phyloP scores from a whole-genome alignment of 2,797 vertebrate genomes.

The Lates japonicus region DNA sequence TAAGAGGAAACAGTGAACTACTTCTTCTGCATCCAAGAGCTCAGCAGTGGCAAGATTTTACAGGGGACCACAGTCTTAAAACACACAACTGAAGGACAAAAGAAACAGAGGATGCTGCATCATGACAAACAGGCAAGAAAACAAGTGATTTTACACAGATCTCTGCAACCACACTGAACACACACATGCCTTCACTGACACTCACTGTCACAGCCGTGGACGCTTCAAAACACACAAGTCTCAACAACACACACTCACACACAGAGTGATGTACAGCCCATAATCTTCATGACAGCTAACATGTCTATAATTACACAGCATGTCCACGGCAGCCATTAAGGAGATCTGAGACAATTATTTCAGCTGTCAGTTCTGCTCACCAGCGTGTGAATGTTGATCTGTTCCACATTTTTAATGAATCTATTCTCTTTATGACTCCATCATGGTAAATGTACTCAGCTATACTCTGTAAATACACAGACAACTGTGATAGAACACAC shows the following conservation, averaged over 20 bases:
- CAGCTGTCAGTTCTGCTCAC: conserved; percentile 47
- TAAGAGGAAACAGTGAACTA: not conserved
- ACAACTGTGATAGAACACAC: not conserved
- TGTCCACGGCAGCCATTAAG: conserved; percentile 26
- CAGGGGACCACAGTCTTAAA: not conserved
- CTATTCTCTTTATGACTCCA: not conserved
- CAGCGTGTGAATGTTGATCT: conserved; percentile 20
- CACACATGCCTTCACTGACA: not conserved
- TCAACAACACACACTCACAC: not conserved
- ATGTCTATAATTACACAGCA: conserved; percentile 49
- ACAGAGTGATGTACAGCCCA: conserved; percentile 12
- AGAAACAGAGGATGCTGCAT: too few relatives aligned
- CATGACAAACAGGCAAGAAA: too few relatives aligned
- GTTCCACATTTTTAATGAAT: not conserved
- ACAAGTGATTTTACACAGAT: not conserved
- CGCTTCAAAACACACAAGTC: not conserved
- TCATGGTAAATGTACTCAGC: not conserved
- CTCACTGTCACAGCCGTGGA: not conserved
- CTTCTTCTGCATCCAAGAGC: not conserved
- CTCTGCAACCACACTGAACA: not conserved
- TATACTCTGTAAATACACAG: not conserved
- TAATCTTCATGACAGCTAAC: conserved; percentile 57
- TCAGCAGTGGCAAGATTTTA: not conserved
- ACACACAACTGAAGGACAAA: too few relatives aligned
- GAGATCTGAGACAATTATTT: conserved; percentile 39